Conservation (phyloP, 1,140 invertebrate species). For the Cherax quadricarinatus region DNA sequence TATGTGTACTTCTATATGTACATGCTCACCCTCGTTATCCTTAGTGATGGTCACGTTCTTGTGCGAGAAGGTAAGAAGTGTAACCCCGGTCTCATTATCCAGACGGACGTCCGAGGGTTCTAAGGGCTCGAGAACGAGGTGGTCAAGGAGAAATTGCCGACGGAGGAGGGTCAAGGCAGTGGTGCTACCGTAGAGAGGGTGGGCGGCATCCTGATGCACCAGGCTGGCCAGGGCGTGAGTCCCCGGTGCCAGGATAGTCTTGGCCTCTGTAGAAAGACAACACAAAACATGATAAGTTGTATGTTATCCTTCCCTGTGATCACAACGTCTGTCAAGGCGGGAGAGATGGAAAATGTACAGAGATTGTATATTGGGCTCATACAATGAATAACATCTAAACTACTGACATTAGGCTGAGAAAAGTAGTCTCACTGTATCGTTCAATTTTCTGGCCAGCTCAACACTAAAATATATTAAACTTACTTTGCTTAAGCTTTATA, state of each 20-base stretch:
- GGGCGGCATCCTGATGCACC: constrained; percentile 17
- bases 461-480: no score
- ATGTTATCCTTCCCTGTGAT: no score
- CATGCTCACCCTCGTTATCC: constrained; percentile 17
- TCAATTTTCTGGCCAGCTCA: no score
- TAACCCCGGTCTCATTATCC: not conserved
- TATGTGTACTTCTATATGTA: not conserved
- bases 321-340: no score
- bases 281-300: no score
- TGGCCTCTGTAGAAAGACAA: constrained; percentile 14
- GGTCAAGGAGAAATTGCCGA: constrained; percentile 14
- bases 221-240: not conserved
- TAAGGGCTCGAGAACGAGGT: constrained; percentile 22
- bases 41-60: constrained; percentile 25
- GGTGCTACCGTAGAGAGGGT: constrained; percentile 21
- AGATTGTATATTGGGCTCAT: no score
- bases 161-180: constrained; percentile 4
- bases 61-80: constrained; percentile 4
- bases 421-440: no score
- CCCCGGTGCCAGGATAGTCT: constrained; percentile 28
- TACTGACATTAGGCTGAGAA: no score
- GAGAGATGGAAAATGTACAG: no score
- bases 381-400: no score
- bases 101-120: constrained; percentile 14
- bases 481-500: no score